Percentiles rank a stretch among this genome's conserved stretches.
These are phyloP conservation scores for Rafetus swinhoei DNA, from an alignment of 2,113 vertebrate genomes.

Conservation along the genomic window DNA sequence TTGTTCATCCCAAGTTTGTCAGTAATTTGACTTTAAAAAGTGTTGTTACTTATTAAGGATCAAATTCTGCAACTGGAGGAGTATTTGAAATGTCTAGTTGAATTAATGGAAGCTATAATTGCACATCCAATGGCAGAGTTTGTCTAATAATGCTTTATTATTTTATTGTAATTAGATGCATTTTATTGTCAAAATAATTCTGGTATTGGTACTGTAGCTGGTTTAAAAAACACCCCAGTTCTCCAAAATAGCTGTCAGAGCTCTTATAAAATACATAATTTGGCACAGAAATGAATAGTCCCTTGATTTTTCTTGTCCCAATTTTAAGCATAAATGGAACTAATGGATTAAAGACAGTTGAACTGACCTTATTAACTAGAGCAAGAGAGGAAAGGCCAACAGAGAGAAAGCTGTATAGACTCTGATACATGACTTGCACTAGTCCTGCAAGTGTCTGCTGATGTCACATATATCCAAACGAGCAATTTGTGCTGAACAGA, in stretches of 20 bases:
- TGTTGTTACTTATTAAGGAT: not conserved
- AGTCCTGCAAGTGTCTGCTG: not conserved
- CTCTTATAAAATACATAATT: not conserved
- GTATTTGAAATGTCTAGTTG: not conserved
- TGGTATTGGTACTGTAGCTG: not conserved
- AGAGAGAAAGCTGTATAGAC: not conserved
- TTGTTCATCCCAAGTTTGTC: not conserved
- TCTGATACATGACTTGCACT: not conserved
- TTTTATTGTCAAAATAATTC: not conserved
- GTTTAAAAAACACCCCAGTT: not conserved
- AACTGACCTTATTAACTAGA: slow-evolving; percentile 20
- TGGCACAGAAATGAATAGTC: not conserved
- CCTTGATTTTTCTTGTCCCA: slow-evolving; percentile 1
- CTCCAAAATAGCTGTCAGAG: slow-evolving; percentile 3
- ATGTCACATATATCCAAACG: not conserved
- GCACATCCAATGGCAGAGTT: not conserved
- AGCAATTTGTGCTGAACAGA: not conserved
- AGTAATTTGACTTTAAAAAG: not conserved
- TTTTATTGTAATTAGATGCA: not conserved
- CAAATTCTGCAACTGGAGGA: not conserved
- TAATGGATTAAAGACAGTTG: slow-evolving; percentile 23
- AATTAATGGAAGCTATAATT: not conserved
- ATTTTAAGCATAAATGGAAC: slow-evolving; percentile 12
- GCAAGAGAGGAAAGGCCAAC: not conserved
- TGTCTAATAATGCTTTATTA: not conserved